phyloP scores from a whole-genome alignment of 2,797 vertebrate genomes.

The Falco rusticolus region DNA sequence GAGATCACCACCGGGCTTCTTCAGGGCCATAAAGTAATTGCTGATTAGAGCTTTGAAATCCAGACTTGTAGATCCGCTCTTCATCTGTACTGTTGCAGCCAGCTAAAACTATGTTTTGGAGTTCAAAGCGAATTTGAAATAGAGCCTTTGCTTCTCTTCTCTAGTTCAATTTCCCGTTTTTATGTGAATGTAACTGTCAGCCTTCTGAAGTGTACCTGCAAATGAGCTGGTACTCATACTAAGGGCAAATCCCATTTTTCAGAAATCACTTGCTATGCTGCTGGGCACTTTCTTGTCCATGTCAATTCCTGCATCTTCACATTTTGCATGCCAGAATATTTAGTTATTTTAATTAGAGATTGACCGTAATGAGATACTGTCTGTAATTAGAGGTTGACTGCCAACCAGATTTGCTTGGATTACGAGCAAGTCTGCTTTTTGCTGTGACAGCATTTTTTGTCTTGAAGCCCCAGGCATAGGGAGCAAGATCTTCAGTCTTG shows the following conservation, averaged over 20 bases:
- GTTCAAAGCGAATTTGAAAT: neutral
- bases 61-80: neutral
- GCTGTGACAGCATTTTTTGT: neutral
- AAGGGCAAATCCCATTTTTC: neutral
- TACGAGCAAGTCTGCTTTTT: neutral
- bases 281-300: neutral
- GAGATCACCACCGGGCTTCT: neutral
- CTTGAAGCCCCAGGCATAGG: neutral
- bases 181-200: neutral
- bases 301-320: neutral
- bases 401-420: neutral
- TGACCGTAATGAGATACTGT: neutral
- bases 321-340: neutral
- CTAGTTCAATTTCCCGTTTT: neutral
- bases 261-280: neutral
- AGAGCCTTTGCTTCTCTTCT: neutral
- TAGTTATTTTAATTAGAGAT: neutral
- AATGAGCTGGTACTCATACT: neutral
- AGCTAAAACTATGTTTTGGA: neutral
- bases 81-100: neutral
- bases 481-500: neutral
- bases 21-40: neutral
- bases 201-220: neutral
- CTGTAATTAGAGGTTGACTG: neutral
- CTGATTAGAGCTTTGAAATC: neutral